Evolutionary conservation across 2,113 vertebrate genomes (phyloP).

Genomic region (Dipodomys merriami): DNA sequence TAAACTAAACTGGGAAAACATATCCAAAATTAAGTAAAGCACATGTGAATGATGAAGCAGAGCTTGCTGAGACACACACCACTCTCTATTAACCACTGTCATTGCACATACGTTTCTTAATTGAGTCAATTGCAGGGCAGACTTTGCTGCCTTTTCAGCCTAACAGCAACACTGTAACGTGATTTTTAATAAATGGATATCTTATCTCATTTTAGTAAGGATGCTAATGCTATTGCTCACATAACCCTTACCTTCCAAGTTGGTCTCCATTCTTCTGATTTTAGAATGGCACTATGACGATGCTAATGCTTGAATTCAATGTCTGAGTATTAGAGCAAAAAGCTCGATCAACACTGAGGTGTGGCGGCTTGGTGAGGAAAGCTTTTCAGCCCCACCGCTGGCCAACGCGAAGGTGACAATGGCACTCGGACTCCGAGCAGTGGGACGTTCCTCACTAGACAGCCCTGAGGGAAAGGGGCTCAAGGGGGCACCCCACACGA

Average conservation of each 20-base stretch:
- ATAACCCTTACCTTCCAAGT: slow-evolving; percentile 1
- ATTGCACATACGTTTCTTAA: neutral
- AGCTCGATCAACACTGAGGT: slow-evolving; percentile 16
- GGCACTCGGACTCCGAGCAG: neutral
- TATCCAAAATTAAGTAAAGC: slow-evolving; percentile 6
- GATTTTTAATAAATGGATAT: slow-evolving; percentile 9
- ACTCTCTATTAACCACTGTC: neutral
- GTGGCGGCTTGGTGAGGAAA: neutral
- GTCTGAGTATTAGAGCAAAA: neutral
- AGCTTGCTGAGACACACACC: neutral
- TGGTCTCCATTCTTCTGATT: neutral
- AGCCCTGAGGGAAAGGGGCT: too few species aligned
- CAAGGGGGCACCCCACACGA: neutral
- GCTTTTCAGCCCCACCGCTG: neutral
- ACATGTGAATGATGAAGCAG: neutral
- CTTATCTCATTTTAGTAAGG: neutral
- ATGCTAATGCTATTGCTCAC: neutral
- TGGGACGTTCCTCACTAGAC: neutral
- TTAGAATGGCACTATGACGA: neutral
- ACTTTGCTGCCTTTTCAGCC: neutral
- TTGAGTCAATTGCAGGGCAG: neutral
- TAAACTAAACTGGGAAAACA: neutral
- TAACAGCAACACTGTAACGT: neutral
- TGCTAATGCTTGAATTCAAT: neutral
- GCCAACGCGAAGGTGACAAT: neutral